Percentiles rank a stretch among this genome's conserved stretches.
Conservation (phyloP, 2,797 vertebrate species). For the Agapornis canus region DNA sequence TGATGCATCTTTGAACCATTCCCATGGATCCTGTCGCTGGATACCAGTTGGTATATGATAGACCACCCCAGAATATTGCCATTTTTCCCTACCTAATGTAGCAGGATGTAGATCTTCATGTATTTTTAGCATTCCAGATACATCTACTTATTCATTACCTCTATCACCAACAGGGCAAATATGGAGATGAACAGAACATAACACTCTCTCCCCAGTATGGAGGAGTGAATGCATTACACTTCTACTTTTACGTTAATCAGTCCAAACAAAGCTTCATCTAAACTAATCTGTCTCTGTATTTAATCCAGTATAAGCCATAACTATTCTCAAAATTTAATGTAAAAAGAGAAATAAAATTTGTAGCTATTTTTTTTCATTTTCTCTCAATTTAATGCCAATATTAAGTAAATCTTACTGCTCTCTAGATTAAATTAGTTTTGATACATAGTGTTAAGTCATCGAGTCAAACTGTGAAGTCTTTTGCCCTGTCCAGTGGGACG, state of each 20-base stretch:
- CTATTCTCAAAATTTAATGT: not conserved
- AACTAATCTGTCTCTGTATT: not conserved
- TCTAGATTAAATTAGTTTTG: not conserved
- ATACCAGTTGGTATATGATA: not conserved
- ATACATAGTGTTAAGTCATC: not conserved
- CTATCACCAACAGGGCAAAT: not conserved
- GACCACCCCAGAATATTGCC: not conserved
- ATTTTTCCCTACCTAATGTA: not conserved
- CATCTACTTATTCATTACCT: not conserved
- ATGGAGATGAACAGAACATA: not conserved
- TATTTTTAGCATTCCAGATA: not conserved
- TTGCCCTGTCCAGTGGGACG: not conserved
- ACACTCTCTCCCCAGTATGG: not conserved
- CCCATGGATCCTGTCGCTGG: not conserved
- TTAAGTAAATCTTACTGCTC: not conserved
- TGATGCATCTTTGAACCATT: not conserved
- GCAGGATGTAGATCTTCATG: not conserved
- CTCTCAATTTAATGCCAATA: not conserved
- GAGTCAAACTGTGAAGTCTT: not conserved
- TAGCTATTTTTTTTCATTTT: not conserved
- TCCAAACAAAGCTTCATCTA: not conserved
- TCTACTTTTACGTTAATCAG: not conserved
- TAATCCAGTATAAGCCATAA: not conserved
- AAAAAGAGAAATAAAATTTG: not conserved
- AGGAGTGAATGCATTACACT: not conserved